Base-by-base conservation (phyloP, 1,140 invertebrate genomes). In the Archegozetes longisetosus region DNA sequence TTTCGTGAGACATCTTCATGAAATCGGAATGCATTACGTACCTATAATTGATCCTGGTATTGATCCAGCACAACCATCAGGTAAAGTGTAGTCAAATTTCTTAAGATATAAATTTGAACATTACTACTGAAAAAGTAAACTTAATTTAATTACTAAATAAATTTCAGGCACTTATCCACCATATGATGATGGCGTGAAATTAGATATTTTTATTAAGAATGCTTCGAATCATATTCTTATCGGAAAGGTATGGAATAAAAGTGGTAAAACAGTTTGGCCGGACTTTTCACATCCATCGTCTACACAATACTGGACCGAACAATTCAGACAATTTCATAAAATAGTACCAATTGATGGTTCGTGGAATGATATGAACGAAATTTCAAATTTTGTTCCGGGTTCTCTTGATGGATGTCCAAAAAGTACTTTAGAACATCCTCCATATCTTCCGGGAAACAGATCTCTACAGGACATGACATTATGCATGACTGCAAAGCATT, bases 271-370 rank as follows among this genome's bases (percentile, higher is more conserved):
- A 24, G 82, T 84, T 12, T 91, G 82, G 78, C 86, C 86, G 0
- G 88, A 93, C 73, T 91, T 91, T 68, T 86, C 84, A 3, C 78
- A 88, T 73, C 85, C 86, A 0, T 80, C 81, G 52, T 76, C 81
- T 0, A 74, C 77, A 1, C 69, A 78, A 1, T 92, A 88, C 70
- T 92, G 86, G 82, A 73, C 78, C 1, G 73, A 78, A 57, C 82
- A 87, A 77, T 74, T 89, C 67, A 71, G 73, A 22, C 67, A 74
- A 14, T 81, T 87, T 66, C 80, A 88, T 62, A 69, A 81, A 2
- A 64, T 72, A 51, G 73, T 77, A 23, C 69, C 76, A 55, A 86
- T 83, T 70, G 88, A 92, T 69, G 89, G 88, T 14, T 77, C 79
- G 48, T 88, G 86, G 86, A 84, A 87, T 61, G 67, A 69, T 48